A percentile compares a stretch with the other conserved stretches of the same genome.
phyloP scores from a whole-genome alignment of 2,113 vertebrate species.

The Corydoras sp. region DNA sequence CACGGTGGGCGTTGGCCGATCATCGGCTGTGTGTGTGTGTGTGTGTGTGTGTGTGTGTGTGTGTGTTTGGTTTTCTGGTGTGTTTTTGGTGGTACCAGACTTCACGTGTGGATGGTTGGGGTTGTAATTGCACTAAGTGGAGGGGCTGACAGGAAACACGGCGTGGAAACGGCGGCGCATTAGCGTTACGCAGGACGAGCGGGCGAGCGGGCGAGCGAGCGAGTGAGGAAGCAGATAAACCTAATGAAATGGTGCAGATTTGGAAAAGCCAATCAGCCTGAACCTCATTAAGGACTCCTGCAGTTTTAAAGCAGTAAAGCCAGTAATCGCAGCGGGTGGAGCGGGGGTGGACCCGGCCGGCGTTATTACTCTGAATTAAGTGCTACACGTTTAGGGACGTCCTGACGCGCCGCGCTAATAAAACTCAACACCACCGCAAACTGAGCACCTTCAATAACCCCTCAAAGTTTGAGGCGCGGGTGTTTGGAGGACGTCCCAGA shows the following conservation, averaged over 20 bases:
- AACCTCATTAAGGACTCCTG: conserved; percentile 8
- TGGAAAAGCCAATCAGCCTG: not conserved
- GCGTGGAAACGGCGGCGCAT: not conserved
- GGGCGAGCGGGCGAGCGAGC: not conserved
- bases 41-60: too few relatives aligned
- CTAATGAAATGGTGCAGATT: not conserved
- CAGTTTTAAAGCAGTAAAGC: conserved; percentile 9
- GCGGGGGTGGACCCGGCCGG: not conserved
- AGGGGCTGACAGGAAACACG: not conserved
- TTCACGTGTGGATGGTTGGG: conserved; percentile 7
- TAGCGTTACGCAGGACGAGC: not conserved
- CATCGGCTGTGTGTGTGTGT: too few relatives aligned
- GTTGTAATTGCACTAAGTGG: not conserved
- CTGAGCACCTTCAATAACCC: too few relatives aligned
- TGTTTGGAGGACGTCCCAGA: too few relatives aligned
- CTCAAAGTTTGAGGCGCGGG: too few relatives aligned
- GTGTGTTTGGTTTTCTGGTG: not conserved
- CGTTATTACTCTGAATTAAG: not conserved
- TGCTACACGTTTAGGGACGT: not conserved
- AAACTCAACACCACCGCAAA: not conserved
- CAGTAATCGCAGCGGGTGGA: not conserved
- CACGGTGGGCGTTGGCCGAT: too few relatives aligned
- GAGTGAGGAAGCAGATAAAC: not conserved
- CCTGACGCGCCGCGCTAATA: not conserved
- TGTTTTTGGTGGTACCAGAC: not conserved